Conservation (phyloP, 2,888 invertebrate species). For the Drosophila stalkeri region DNA sequence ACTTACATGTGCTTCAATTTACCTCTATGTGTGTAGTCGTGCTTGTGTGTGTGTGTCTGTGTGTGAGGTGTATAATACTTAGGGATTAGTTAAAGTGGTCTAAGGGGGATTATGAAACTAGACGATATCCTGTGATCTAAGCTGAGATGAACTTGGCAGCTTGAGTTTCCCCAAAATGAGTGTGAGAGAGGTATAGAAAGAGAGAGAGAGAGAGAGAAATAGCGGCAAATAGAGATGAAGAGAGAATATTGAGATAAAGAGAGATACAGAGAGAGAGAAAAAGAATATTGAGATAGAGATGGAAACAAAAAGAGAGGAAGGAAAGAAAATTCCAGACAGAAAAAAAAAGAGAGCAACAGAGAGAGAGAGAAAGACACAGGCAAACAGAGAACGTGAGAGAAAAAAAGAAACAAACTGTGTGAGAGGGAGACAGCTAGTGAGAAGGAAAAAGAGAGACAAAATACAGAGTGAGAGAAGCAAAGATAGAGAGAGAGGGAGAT, state of each 20-base stretch:
- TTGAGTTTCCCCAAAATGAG: no score
- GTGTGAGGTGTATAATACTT: conserved; percentile 5
- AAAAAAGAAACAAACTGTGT: background rate
- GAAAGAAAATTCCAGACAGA: no score
- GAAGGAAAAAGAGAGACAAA: no score
- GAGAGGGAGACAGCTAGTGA: background rate
- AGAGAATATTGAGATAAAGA: background rate
- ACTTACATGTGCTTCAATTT: conserved; percentile 5
- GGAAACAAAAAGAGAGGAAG: background rate
- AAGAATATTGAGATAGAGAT: background rate
- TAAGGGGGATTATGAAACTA: background rate
- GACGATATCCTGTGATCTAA: background rate
- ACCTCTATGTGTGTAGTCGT: background rate
- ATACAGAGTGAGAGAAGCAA: no score
- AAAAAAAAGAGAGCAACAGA: no score
- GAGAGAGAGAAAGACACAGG: no score
- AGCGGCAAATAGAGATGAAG: background rate
- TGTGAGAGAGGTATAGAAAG: no score
- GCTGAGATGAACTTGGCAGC: no score
- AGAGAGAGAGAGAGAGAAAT: no score
- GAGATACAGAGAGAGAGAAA: background rate
- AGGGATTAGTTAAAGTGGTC: background rate
- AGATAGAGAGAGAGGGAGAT: no score
- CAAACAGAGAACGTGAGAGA: background rate
- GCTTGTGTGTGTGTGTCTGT: background rate